Evolutionary conservation across 2,797 vertebrate species (phyloP), one percentile per base, ranked within the genome.

Genomic region (Staurois parvus): DNA sequence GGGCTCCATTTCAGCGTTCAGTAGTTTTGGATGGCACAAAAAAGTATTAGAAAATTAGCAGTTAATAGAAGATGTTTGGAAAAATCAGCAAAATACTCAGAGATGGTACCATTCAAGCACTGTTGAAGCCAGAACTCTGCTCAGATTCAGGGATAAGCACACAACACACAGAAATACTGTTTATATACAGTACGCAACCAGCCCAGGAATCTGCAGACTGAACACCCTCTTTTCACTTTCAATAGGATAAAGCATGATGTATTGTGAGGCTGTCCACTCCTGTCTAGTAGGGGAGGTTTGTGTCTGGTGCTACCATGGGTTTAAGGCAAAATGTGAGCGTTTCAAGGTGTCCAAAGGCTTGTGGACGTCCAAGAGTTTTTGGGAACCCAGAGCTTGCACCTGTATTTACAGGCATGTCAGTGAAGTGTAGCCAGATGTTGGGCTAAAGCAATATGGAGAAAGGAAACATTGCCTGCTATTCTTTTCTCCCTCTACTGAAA

Each of bases 91-190:
- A 9, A 85, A 62, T 88, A 85, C 82, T 87, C 85, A 69, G 85
- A 91, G 86, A 88, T 88, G 83, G 91, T 86, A 92, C 94, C 93
- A 92, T 94, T 85, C 93, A 94, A 94, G 88, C 93, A 93, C 92
- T 93, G 93, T 94, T 94, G 94, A 94, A 94, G 94, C 94, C 92
- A 92, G 94, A 94, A 24, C 88, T 87, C 88, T 84, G 85, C 37
- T 89, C 88, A 1, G 80, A 74, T 42, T 42, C 84, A 32, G 76
- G 68, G 67, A 77, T 59, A 78, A 52, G 52, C 17, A 24, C 3
- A 7, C 17, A 17, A 11, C 37, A 12, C 0, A 26, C 0, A 0
- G 0, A 0, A 1, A 42, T 32, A 10, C 13, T 13, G 77, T 83
- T 86, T 81, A 59, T 85, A 85, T 85, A n/a, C n/a, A n/a, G n/a